phyloP scores from a whole-genome alignment of 2,797 vertebrate genomes.

The Dicrostonyx torquatus region DNA sequence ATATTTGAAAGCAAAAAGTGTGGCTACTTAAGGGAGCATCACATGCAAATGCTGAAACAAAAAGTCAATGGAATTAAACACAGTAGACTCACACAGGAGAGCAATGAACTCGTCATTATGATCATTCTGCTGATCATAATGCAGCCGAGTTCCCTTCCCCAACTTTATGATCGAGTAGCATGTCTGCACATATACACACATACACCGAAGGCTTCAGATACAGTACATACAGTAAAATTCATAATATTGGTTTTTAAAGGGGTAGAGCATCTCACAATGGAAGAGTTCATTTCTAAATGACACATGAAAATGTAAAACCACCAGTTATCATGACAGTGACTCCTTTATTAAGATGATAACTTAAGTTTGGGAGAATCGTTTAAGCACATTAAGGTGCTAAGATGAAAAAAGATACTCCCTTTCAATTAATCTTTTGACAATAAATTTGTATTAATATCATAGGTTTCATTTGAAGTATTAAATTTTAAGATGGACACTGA shows the following conservation, averaged over 20 bases:
- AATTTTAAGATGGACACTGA: constrained; percentile 37
- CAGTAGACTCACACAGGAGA: constrained; percentile 50
- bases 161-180: constrained; percentile 55
- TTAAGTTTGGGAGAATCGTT: constrained; percentile 4
- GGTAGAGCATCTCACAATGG: constrained; percentile 83
- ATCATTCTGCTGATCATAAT: constrained; percentile 68
- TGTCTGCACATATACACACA: constrained; percentile 26
- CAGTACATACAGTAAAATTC: constrained; percentile 59
- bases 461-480: neutral
- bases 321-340: neutral
- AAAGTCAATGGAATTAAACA: constrained; percentile 58
- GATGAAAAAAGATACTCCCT: constrained; percentile 4
- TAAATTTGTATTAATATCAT: constrained; percentile 11
- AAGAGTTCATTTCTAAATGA: constrained; percentile 86
- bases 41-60: constrained; percentile 72
- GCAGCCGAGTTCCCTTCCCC: neutral
- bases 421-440: neutral
- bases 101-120: constrained; percentile 61
- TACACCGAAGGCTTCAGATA: constrained; percentile 17
- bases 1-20: constrained; percentile 39
- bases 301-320: constrained; percentile 57
- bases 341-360: constrained; percentile 14
- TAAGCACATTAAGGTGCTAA: constrained; percentile 24
- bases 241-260: constrained; percentile 55
- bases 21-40: constrained; percentile 20